Evolutionary conservation across 2,888 invertebrate genomes (phyloP), one percentile per base, ranked within the genome.

Genomic region (Aricia artaxerxes): DNA sequence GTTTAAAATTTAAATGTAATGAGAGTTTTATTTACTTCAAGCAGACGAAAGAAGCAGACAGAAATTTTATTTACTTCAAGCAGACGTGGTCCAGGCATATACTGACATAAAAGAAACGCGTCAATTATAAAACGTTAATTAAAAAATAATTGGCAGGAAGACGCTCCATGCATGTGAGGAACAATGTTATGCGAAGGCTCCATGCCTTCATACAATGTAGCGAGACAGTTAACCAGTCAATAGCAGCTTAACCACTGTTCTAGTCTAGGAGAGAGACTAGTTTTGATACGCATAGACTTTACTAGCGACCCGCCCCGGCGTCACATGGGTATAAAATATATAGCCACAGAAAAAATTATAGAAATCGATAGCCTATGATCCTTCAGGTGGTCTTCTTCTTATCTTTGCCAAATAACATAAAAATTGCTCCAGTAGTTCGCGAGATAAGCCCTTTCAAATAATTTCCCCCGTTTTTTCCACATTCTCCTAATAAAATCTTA

Each of bases 151-250:
- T 49, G 75, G 31, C 75, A 75, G 75, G 75, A 75, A 75, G 49
- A n/a, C 16, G 53, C 31, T 75, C 44, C 87, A 91, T 88, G 90
- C 87, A 64, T 89, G 91, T 90, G 86, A 87, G 88, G 92, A 94
- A 93, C 93, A 92, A 93, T 93, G 93, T 94, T 86, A 64, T 24
- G 64, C 9, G 61, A 3, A 64, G 31, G 3, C 69, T 69, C 35
- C 69, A 69, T 69, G 69, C 69, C 31, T 69, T 35, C 35, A 69
- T 69, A 69, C 69, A 69, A 69, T 69, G 69, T 69, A 69, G 5
- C 13, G 11, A 57, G 11, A 24, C 5, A 16, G 24, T 61, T 24
- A n/a, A 61, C n/a, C 9, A 16, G 57, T 53, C 53, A 53, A 3
- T 53, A 57, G n/a, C 24, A 24, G 7, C 24, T 7, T 9, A 61